These are phyloP conservation scores for Hydroisotoma schaefferi DNA, from an alignment of 2,888 invertebrate species.

Conservation along the genomic window DNA sequence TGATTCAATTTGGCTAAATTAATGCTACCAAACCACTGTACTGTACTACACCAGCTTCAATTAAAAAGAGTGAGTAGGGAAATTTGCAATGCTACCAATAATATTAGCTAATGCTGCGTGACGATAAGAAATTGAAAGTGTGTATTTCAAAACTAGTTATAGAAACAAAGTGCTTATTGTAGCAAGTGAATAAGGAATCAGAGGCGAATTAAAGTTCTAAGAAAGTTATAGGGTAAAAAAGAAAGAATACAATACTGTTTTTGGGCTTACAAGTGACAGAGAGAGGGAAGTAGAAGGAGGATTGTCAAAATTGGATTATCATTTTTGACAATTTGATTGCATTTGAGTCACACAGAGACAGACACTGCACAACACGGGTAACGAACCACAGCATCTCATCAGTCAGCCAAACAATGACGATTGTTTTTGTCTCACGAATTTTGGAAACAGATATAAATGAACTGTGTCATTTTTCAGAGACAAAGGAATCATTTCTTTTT, in stretches of 20 bases:
- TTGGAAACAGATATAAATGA: not conserved
- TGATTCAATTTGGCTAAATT: no score
- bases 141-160: not conserved
- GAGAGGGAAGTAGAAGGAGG: conserved; percentile 7
- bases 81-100: not conserved
- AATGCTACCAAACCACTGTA: no score
- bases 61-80: conserved; percentile 2
- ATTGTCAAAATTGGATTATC: conserved; percentile 2
- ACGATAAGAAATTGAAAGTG: not conserved
- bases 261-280: conserved; percentile 19
- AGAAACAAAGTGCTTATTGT: not conserved
- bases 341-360: not conserved
- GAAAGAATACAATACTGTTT: conserved; percentile 10
- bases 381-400: not conserved
- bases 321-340: not conserved
- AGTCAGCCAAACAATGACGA: conserved; percentile 2
- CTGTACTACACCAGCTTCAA: no score
- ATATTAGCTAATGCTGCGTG: no score
- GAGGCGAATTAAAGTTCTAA: conserved; percentile 3
- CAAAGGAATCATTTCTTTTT: no score
- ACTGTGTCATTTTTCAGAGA: no score
- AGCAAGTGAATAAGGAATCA: not conserved
- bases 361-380: not conserved
- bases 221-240: conserved; percentile 6
- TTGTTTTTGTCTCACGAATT: conserved; percentile 3